These are phyloP conservation scores for Timandra comae DNA, from an alignment of 2,888 invertebrate species.

Conservation along the genomic window DNA sequence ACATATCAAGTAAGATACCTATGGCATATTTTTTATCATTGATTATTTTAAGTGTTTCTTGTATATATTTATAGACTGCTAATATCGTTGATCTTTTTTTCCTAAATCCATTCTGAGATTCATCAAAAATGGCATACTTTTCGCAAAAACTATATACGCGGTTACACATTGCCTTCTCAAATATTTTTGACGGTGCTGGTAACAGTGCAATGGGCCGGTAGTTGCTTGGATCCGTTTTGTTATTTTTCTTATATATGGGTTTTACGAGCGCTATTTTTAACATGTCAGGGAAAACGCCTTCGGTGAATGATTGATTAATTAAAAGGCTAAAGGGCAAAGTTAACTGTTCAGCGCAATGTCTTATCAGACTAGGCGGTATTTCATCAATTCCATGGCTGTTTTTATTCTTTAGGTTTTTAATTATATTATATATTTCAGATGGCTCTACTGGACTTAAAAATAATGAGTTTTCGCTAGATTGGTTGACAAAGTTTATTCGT, in stretches of 20 bases:
- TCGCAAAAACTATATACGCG: constrained; percentile 4
- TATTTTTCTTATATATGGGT: constrained; percentile 12
- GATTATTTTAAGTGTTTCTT: constrained; percentile 6
- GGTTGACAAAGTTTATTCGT: neutral
- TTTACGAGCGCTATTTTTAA: constrained; percentile 11
- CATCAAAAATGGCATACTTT: constrained; percentile 4
- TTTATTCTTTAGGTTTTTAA: constrained; percentile 11
- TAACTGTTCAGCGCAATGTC: constrained; percentile 7
- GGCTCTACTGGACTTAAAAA: neutral
- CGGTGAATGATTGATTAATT: constrained; percentile 10
- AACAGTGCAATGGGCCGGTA: constrained; percentile 15
- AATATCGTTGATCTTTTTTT: constrained; percentile 8
- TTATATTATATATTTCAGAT: constrained; percentile 4
- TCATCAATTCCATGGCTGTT: constrained; percentile 13
- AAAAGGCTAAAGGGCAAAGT: constrained; percentile 2
- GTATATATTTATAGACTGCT: constrained; percentile 11
- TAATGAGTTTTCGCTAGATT: neutral
- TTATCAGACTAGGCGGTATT: constrained; percentile 7
- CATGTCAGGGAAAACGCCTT: constrained; percentile 8
- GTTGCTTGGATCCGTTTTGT: constrained; percentile 8
- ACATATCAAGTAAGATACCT: constrained; percentile 20
- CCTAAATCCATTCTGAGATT: constrained; percentile 5
- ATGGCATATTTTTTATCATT: constrained; percentile 13
- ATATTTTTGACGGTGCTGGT: constrained; percentile 9
- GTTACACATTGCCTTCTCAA: constrained; percentile 6